phyloP scores from a whole-genome alignment of 2,888 invertebrate species.

The Perdita meconis region DNA sequence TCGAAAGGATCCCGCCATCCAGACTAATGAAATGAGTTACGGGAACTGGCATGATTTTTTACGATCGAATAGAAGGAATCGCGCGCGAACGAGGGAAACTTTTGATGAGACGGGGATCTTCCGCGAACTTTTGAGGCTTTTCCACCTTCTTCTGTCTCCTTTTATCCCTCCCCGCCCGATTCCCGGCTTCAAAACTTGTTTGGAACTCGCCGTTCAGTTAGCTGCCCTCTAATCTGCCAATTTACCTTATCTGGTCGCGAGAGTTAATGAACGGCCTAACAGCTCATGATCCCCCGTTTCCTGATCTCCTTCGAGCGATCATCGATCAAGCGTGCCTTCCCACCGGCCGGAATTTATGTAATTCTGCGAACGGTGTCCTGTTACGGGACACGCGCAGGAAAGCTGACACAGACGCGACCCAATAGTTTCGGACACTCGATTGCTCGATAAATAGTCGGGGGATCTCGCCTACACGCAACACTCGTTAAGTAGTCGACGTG shows the following conservation, averaged over 20 bases:
- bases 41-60: conserved; percentile 41
- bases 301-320: conserved; percentile 35
- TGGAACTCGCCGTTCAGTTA: conserved; percentile 6
- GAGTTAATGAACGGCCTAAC: conserved; percentile 37
- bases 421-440: conserved; percentile 49
- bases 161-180: neutral
- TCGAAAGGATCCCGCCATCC: conserved; percentile 8
- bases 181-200: conserved; percentile 2
- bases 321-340: conserved; percentile 19
- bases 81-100: conserved; percentile 25
- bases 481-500: conserved; percentile 8
- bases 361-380: conserved; percentile 31
- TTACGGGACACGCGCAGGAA: conserved; percentile 26
- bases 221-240: conserved; percentile 37
- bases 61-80: conserved; percentile 14
- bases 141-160: neutral
- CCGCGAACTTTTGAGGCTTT: conserved; percentile 6
- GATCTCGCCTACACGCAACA: conserved; percentile 47
- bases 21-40: conserved; percentile 42
- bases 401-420: conserved; percentile 20
- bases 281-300: conserved; percentile 32
- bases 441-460: conserved; percentile 36
- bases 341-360: conserved; percentile 42
- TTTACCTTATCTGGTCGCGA: conserved; percentile 23
- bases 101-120: conserved; percentile 43